Conservation (phyloP, 2,797 vertebrate genomes). For the Rhinatrema bivittatum region DNA sequence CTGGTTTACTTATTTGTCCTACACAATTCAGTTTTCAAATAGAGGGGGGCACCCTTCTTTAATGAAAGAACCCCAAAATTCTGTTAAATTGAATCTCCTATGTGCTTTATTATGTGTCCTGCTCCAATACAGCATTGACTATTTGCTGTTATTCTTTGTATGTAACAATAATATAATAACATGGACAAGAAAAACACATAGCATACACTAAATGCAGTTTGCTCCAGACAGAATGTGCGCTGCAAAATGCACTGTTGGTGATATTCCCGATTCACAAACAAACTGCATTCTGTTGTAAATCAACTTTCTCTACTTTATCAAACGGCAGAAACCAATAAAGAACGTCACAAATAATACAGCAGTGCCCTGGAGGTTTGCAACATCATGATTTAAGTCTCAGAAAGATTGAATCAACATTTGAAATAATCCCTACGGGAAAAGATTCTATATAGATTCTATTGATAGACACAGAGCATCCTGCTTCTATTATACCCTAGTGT, state of each 20-base stretch:
- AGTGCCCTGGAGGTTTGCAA: conserved; percentile 67
- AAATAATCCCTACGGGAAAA: conserved; percentile 65
- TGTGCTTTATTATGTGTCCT: background rate
- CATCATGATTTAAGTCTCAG: conserved; percentile 68
- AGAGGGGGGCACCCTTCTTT: no score
- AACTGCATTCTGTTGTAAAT: conserved; percentile 46
- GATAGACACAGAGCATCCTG: conserved; percentile 47
- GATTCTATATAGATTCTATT: conserved; percentile 60
- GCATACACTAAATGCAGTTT: no score
- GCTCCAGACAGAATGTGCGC: conserved; percentile 7
- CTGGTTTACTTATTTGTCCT: conserved; percentile 52
- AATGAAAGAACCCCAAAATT: no score
- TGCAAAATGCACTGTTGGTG: no score
- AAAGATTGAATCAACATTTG: conserved; percentile 72
- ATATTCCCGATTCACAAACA: conserved; percentile 45
- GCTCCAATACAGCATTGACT: conserved; percentile 2
- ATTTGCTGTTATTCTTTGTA: background rate
- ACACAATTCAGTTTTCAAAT: conserved; percentile 23
- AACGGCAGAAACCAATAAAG: conserved; percentile 59
- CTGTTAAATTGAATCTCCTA: no score
- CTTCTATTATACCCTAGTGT: conserved; percentile 39
- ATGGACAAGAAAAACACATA: no score
- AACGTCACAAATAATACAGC: conserved; percentile 65
- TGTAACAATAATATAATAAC: no score
- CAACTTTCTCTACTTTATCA: conserved; percentile 55